A percentile compares a stretch with the other conserved stretches of the same genome.
phyloP scores from a whole-genome alignment of 2,797 vertebrate species.

The Cyprinella venusta region DNA sequence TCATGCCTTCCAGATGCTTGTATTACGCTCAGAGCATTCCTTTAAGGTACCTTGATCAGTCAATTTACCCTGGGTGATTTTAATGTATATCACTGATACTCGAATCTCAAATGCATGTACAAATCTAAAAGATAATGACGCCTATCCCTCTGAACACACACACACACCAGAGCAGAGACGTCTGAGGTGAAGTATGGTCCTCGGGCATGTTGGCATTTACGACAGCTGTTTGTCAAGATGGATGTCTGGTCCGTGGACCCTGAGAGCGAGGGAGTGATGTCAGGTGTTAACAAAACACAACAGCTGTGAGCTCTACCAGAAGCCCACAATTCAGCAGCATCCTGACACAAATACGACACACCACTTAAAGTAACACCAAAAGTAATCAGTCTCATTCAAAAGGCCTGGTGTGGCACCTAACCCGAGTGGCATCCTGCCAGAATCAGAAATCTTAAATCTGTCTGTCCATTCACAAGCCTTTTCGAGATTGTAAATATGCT shows the following conservation, averaged over 20 bases:
- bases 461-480: neutral
- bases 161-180: neutral
- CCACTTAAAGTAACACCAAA: constrained; percentile 21
- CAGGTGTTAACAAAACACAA: constrained; percentile 71
- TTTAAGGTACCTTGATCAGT: neutral
- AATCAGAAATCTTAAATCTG: neutral
- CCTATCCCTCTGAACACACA: neutral
- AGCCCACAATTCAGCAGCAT: constrained; percentile 61
- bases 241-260: constrained; percentile 10
- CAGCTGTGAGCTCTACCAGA: constrained; percentile 71
- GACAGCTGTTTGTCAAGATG: constrained; percentile 70
- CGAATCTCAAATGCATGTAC: neutral
- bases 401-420: neutral
- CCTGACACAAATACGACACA: constrained; percentile 32
- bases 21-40: neutral
- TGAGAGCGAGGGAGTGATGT: constrained; percentile 51
- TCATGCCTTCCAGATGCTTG: neutral
- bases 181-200: constrained; percentile 60
- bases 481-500: neutral
- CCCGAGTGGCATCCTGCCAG: neutral
- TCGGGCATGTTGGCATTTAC: constrained; percentile 72
- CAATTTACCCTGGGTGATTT: neutral
- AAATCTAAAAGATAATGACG: constrained; percentile 14
- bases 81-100: neutral
- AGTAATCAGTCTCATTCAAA: constrained; percentile 16